Conservation (phyloP, 1,140 invertebrate genomes). For the Camponotus pennsylvanicus region DNA sequence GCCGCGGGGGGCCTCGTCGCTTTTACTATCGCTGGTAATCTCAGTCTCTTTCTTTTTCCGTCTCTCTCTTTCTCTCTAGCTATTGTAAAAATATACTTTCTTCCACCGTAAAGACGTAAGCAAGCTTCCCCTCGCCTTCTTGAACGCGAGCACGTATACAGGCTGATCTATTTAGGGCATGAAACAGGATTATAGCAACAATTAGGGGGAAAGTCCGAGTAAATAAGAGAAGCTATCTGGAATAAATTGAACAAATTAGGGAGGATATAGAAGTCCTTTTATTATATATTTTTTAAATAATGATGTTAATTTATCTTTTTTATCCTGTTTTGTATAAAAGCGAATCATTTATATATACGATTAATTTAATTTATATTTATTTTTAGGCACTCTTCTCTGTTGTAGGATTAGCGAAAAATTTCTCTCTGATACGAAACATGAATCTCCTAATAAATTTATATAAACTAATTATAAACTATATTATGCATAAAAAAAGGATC, state of each 20-base stretch:
- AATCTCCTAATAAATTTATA: neutral
- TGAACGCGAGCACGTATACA: conserved; percentile 11
- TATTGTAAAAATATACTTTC: conserved; percentile 69
- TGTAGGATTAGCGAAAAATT: neutral
- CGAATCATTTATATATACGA: neutral
- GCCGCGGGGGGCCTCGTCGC: conserved; percentile 56
- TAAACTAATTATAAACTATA: neutral
- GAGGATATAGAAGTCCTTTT: conserved; percentile 17
- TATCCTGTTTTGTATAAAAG: neutral
- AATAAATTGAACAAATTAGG: conserved; percentile 45
- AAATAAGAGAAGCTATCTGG: neutral
- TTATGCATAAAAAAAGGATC: neutral
- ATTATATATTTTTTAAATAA: neutral
- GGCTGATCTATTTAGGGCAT: conserved; percentile 32
- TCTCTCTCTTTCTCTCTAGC: neutral
- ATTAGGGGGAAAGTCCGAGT: conserved; percentile 23
- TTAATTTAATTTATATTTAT: neutral
- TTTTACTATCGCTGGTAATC: conserved; percentile 61
- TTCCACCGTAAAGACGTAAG: conserved; percentile 39
- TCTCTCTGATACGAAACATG: neutral
- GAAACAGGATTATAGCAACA: conserved; percentile 43
- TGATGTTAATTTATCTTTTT: conserved; percentile 7
- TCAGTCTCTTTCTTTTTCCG: neutral
- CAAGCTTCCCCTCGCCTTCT: neutral
- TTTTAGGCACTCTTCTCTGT: neutral